Conservation (phyloP, 2,797 vertebrate species). For the Oceanodroma leucorhoa region DNA sequence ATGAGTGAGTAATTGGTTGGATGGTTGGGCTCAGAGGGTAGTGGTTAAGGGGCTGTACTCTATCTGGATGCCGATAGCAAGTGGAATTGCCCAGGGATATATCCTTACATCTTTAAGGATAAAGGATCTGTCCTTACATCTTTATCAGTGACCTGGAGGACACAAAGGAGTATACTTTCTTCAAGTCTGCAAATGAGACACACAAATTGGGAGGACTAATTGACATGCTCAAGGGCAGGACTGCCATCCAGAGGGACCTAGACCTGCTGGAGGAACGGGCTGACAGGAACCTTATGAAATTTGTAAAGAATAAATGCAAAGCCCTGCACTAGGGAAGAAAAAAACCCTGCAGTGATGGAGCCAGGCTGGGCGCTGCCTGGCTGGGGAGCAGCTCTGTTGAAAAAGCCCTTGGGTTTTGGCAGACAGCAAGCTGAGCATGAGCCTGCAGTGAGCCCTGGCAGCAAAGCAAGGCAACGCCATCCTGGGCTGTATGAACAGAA, state of each 20-base stretch:
- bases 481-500: background rate
- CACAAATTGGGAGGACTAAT: background rate
- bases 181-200: background rate
- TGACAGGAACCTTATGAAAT: background rate
- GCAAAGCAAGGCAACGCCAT: background rate
- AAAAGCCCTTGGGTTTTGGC: background rate
- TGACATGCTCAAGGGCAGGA: background rate
- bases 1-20: background rate
- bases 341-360: background rate
- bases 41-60: background rate
- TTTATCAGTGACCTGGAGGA: background rate
- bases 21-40: background rate
- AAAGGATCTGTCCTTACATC: background rate
- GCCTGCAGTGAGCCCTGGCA: background rate
- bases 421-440: background rate
- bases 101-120: background rate
- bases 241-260: background rate
- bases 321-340: background rate
- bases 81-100: background rate
- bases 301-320: background rate
- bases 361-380: background rate
- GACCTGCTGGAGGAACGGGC: background rate
- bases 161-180: accelerated
- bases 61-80: background rate
- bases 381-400: background rate